Percentiles rank a stretch among this genome's conserved stretches.
These are phyloP conservation scores for Drosophila aldrichi DNA, from an alignment of 2,888 invertebrate genomes.

Conservation along the genomic window DNA sequence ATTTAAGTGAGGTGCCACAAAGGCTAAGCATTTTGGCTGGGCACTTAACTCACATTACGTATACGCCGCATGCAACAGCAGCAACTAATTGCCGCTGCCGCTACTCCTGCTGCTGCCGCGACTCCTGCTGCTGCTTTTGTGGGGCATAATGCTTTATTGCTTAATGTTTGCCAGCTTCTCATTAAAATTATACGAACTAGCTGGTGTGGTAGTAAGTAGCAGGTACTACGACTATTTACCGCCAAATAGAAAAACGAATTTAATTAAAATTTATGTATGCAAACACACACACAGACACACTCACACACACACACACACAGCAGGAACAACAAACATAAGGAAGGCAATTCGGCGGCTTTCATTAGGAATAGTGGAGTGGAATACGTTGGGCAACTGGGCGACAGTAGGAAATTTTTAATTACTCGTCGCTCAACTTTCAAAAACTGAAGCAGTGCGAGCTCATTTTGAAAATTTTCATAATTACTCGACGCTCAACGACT, in stretches of 20 bases:
- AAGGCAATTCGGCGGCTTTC: conserved; percentile 66
- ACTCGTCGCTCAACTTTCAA: conserved; percentile 73
- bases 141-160: conserved; percentile 47
- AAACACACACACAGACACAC: conserved; percentile 1
- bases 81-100: conserved; percentile 51
- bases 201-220: conserved; percentile 16
- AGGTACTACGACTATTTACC: conserved; percentile 45
- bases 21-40: conserved; percentile 15
- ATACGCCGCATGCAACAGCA: conserved; percentile 37
- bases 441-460: conserved; percentile 63
- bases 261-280: conserved; percentile 74
- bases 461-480: conserved; percentile 75
- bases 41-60: conserved; percentile 46
- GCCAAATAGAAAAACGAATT: conserved; percentile 72
- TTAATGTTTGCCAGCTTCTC: conserved; percentile 57
- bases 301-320: conserved; percentile 12
- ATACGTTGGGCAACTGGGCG: conserved; percentile 50
- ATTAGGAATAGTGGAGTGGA: conserved; percentile 49
- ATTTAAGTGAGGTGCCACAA: conserved; percentile 24
- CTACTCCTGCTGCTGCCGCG: conserved; percentile 11
- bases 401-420: conserved; percentile 76
- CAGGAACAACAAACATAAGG: conserved; percentile 50
- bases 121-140: conserved; percentile 32
- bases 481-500: conserved; percentile 63
- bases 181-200: conserved; percentile 65